Evolutionary conservation across 2,797 vertebrate genomes (phyloP).

Genomic region (Capromys pilorides): DNA sequence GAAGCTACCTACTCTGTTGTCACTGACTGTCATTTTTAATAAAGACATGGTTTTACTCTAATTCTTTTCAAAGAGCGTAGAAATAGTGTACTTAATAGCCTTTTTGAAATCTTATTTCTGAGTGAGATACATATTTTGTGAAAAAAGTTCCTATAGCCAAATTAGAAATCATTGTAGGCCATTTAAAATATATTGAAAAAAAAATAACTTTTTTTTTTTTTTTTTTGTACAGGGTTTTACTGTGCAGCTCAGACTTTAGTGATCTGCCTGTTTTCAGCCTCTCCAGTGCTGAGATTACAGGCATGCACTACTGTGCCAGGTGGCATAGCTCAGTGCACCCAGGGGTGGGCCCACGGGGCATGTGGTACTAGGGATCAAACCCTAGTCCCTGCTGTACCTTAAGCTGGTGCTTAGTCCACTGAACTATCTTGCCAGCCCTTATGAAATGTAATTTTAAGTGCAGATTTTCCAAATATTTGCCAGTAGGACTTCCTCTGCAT

Average conservation of each 20-base stretch:
- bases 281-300: too few relatives aligned
- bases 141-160: neutral
- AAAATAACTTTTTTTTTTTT: neutral
- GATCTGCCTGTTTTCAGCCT: too few relatives aligned
- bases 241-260: too few relatives aligned
- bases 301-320: too few relatives aligned
- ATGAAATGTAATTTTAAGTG: neutral
- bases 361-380: too few relatives aligned
- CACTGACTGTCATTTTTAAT: neutral
- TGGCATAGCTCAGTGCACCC: too few relatives aligned
- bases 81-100: neutral
- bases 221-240: too few relatives aligned
- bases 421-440: too few relatives aligned
- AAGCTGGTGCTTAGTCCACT: too few relatives aligned
- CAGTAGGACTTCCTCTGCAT: neutral
- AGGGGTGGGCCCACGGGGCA: too few relatives aligned
- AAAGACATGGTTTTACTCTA: neutral
- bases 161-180: neutral
- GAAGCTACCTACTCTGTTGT: neutral
- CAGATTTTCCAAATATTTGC: neutral
- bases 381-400: too few relatives aligned
- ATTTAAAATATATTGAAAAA: neutral
- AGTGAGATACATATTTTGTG: neutral
- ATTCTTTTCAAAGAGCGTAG: neutral
- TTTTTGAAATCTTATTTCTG: neutral